Conservation (phyloP, 2,888 invertebrate genomes). For the Tachina fera region DNA sequence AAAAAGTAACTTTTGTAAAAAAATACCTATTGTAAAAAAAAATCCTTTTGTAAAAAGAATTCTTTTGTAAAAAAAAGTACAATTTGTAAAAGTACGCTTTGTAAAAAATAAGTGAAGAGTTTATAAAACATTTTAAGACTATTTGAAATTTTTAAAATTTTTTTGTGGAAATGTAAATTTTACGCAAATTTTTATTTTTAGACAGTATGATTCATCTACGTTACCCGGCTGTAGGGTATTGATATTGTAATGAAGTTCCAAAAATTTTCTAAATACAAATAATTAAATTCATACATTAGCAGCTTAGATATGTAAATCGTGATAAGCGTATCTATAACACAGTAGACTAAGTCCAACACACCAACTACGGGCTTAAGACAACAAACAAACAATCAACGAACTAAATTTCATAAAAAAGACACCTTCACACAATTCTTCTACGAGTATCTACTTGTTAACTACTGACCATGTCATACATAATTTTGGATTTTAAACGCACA, state of each 20-base stretch:
- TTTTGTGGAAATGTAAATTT: no score
- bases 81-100: no score
- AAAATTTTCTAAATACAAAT: slow-evolving; percentile 40
- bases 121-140: no score
- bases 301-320: slow-evolving; percentile 54
- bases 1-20: no score
- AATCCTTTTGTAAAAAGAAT: no score
- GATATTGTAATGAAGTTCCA: neutral
- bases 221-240: slow-evolving; percentile 17
- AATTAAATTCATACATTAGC: slow-evolving; percentile 52
- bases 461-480: slow-evolving; percentile 53
- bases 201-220: no score
- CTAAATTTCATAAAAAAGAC: slow-evolving; percentile 22
- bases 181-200: no score
- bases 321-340: slow-evolving; percentile 61
- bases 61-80: no score
- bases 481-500: slow-evolving; percentile 22
- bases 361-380: neutral
- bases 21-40: no score
- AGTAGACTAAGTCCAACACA: slow-evolving; percentile 5
- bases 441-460: slow-evolving; percentile 45
- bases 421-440: slow-evolving; percentile 44
- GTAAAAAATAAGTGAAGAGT: no score
- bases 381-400: neutral
- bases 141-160: no score